phyloP scores from a whole-genome alignment of 1,140 invertebrate species.

The Onthophagus taurus region DNA sequence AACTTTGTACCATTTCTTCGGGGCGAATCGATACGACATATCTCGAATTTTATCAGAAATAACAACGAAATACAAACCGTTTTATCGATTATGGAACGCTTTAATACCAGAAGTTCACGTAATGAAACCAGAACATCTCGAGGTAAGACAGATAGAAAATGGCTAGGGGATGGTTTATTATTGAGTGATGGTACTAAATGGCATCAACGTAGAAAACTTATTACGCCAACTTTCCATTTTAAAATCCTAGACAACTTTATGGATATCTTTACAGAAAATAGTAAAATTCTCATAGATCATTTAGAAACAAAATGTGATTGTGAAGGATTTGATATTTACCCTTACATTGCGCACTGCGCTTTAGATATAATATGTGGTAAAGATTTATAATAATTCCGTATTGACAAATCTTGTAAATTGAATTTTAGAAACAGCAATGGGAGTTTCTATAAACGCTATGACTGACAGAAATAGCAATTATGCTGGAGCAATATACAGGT shows the following conservation, averaged over 20 bases:
- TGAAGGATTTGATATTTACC: constrained; percentile 62
- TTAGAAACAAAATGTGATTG: constrained; percentile 49
- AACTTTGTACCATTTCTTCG: constrained; percentile 3
- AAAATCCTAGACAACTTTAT: constrained; percentile 78
- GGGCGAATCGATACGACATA: no score
- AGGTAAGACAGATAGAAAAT: no score
- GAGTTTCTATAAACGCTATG: constrained; percentile 3
- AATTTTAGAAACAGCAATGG: constrained; percentile 8
- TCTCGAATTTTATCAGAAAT: no score
- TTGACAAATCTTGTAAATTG: neutral
- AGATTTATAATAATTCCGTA: constrained; percentile 9
- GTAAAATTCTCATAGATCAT: constrained; percentile 53
- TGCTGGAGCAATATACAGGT: constrained; percentile 1
- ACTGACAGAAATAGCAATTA: neutral
- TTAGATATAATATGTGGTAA: constrained; percentile 68
- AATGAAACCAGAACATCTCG: constrained; percentile 7
- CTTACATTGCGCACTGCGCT: constrained; percentile 65
- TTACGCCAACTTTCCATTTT: constrained; percentile 88
- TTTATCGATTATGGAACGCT: constrained; percentile 6
- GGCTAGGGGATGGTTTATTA: constrained; percentile 42
- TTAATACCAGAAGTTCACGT: constrained; percentile 5
- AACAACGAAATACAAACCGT: neutral
- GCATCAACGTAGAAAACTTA: constrained; percentile 63
- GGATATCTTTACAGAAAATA: constrained; percentile 71
- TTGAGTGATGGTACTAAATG: constrained; percentile 51